Percentiles rank a stretch among this genome's conserved stretches.
Evolutionary conservation across 2,888 invertebrate species (phyloP).

Genomic region (Drymonia ruficornis): DNA sequence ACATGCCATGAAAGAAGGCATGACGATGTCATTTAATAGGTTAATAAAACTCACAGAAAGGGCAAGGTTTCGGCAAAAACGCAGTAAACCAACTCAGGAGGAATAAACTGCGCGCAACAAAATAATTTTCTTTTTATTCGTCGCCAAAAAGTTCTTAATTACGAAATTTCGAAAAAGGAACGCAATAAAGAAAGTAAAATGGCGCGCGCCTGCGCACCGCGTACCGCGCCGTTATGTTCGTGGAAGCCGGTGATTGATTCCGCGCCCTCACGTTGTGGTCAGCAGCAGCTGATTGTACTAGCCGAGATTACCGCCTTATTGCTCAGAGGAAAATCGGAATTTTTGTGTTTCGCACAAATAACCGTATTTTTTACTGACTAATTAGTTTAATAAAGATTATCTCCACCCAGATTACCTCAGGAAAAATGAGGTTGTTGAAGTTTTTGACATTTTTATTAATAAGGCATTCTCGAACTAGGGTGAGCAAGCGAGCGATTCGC

Average conservation of each 20-base stretch:
- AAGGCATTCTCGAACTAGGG: too few relatives aligned
- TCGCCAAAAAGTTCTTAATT: slow-evolving; percentile 67
- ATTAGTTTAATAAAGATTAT: too few relatives aligned
- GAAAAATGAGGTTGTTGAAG: too few relatives aligned
- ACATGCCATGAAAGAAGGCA: background rate
- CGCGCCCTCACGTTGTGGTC: slow-evolving; percentile 51
- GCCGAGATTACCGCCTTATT: background rate
- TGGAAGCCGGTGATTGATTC: slow-evolving; percentile 72
- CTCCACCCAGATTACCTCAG: too few relatives aligned
- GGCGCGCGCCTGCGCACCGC: slow-evolving; percentile 38
- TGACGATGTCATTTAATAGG: slow-evolving; percentile 23
- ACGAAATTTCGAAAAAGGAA: slow-evolving; percentile 69
- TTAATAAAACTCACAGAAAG: slow-evolving; percentile 37
- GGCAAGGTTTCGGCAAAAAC: slow-evolving; percentile 31
- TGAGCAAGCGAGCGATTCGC: too few relatives aligned
- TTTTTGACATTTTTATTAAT: too few relatives aligned
- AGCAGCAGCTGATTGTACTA: slow-evolving; percentile 47
- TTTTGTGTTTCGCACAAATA: background rate
- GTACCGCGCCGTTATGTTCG: slow-evolving; percentile 56
- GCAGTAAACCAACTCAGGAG: slow-evolving; percentile 36
- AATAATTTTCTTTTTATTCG: slow-evolving; percentile 37
- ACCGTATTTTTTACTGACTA: too few relatives aligned
- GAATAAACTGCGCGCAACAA: slow-evolving; percentile 40
- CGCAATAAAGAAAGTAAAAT: slow-evolving; percentile 61
- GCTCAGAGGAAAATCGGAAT: background rate